Percentiles rank a stretch among this genome's conserved stretches.
These are phyloP conservation scores for Phodopus roborovskii DNA, from an alignment of 2,113 vertebrate genomes.

Conservation along the genomic window DNA sequence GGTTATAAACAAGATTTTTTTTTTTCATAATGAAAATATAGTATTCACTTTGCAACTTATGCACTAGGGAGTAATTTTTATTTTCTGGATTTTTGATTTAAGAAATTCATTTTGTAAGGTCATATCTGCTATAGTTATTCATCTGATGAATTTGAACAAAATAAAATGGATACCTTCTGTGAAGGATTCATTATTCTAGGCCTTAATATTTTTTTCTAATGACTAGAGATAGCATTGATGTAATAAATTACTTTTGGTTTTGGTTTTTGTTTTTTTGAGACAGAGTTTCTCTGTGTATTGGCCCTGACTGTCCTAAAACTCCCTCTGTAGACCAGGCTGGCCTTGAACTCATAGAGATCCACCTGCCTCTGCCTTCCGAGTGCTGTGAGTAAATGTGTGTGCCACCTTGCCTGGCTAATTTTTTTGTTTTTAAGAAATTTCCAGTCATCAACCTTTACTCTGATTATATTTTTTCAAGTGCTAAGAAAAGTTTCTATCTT, in stretches of 20 bases:
- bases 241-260: neutral
- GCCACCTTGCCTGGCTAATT: neutral
- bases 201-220: neutral
- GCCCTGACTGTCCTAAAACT: too few relatives aligned
- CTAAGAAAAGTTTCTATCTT: neutral
- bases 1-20: neutral
- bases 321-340: neutral
- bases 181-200: neutral
- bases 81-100: neutral
- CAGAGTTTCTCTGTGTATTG: neutral
- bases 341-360: neutral
- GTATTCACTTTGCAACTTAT: neutral
- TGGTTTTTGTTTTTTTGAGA: neutral
- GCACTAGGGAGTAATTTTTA: neutral
- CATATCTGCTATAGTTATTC: neutral
- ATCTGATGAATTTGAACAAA: neutral
- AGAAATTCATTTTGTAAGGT: neutral
- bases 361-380: neutral
- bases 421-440: neutral
- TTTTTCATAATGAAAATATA: neutral
- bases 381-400: neutral
- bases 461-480: neutral
- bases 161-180: neutral
- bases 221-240: neutral
- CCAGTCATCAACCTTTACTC: neutral